Base-by-base conservation (phyloP, 1,140 invertebrate species). In the Leguminivora glycinivorella region DNA sequence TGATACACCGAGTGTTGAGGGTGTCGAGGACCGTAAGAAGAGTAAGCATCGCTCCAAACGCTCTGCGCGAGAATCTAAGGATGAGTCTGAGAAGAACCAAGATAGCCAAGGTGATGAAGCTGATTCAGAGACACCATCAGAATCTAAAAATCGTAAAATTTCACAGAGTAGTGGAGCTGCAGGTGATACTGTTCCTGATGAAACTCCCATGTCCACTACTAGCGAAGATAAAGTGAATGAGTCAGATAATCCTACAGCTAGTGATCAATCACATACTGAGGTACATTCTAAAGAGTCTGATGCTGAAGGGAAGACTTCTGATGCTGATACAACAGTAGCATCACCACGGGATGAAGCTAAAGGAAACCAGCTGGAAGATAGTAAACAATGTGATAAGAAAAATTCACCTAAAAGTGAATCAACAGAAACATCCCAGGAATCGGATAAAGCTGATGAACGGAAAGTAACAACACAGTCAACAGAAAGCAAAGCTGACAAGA, bases 261-360 rank as follows among this genome's bases (percentile, higher is more conserved):
- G 29, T 67, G 34, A 71, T 67, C 29, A 71, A 17, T 60, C 4
- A 67, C 19, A 74, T 26, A 70, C 2, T 47, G 52, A 67, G 26
- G 66, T 76, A 52, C 52, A 69, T 12, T 19, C 26, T 60, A 38
- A 38, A 2, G 56, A 72, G 24, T 43, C 19, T 77, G 75, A 75
- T 56, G 34, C 68, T 34, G 75, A 80, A 74, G 75, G 71, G 38
- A 83, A 83, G 67, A 38, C 71, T 60, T 85, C 82, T 72, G 83
- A 83, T 83, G 84, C 84, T 72, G 87, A 88, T 73, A 87, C 83
- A 78, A 85, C 85, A 74, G 84, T 87, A 75, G 76, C 72, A 75
- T 88, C 88, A 69, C 83, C 85, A 40, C 82, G 78, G 72, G 60
- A 70, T 66, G 77, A 83, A 73, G 72, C 70, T 60, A 74, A 52